Percentiles rank a stretch among this genome's conserved stretches.
Conservation (phyloP, 23 tunicate genomes). For the Halocynthia aurantium region DNA sequence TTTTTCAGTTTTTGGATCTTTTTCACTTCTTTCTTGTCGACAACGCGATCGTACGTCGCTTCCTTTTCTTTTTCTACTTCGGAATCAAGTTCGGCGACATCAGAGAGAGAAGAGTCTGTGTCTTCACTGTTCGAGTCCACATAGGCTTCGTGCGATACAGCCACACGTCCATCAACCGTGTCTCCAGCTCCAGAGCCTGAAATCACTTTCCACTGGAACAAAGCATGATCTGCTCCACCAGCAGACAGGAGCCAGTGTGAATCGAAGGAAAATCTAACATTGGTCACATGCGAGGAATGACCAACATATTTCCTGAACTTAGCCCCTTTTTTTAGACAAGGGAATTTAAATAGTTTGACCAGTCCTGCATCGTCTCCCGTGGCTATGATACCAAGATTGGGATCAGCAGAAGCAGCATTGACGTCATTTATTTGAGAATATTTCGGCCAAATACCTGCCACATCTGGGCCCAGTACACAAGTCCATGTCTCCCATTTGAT, state of each 20-base stretch:
- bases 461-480: conserved; percentile 86
- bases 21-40: conserved; percentile 72
- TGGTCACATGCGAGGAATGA: conserved; percentile 99
- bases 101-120: conserved; percentile 81
- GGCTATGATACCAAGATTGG: conserved; percentile 47
- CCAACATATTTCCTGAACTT: conserved; percentile 96
- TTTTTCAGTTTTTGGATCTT: conserved; percentile 36
- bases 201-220: conserved; percentile 87
- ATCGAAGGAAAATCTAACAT: conserved; percentile 80
- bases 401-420: conserved; percentile 74
- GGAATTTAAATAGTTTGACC: conserved; percentile 89
- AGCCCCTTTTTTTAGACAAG: conserved; percentile 79
- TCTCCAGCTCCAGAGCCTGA: neutral
- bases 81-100: conserved; percentile 89
- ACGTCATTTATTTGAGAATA: conserved; percentile 95
- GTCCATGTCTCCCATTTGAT: conserved; percentile 89
- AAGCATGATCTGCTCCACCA: conserved; percentile 98
- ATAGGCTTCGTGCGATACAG: conserved; percentile 21
- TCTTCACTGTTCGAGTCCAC: conserved; percentile 74
- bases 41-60: conserved; percentile 64
- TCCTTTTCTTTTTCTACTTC: conserved; percentile 93
- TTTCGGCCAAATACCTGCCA: conserved; percentile 98
- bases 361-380: conserved; percentile 98
- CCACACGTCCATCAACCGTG: neutral
- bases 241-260: conserved; percentile 72